Percentiles rank a stretch among this genome's conserved stretches.
phyloP scores from a whole-genome alignment of 2,113 vertebrate species.

The Nothoprocta perdicaria region DNA sequence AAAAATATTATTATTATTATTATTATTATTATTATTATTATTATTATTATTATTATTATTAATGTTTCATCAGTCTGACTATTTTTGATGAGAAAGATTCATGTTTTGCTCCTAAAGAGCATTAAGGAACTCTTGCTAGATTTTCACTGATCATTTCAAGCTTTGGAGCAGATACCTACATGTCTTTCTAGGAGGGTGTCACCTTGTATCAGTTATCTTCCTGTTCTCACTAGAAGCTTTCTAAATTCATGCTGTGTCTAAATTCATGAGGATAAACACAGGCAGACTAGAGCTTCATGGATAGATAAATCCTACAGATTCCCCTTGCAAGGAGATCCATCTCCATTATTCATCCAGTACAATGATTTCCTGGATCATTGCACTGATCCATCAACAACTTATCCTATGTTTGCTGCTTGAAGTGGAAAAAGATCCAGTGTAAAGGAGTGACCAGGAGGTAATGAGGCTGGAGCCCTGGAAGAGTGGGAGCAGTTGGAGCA shows the following conservation, averaged over 20 bases:
- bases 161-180: background rate
- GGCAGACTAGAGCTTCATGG: background rate
- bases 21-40: background rate
- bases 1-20: background rate
- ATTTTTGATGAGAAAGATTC: background rate
- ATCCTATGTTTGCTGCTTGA: background rate
- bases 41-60: background rate
- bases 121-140: background rate
- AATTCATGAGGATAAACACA: background rate
- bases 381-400: too few relatives aligned
- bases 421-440: background rate
- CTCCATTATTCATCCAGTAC: background rate
- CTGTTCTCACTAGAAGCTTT: background rate
- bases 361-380: too few relatives aligned
- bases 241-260: background rate
- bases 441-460: background rate
- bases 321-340: background rate
- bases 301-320: background rate
- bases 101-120: background rate
- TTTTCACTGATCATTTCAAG: background rate
- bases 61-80: background rate
- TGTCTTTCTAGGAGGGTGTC: background rate
- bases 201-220: background rate
- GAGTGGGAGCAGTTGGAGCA: background rate
- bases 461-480: background rate